A percentile compares a stretch with the other conserved stretches of the same genome.
Conservation (phyloP, 2,888 invertebrate species). For the Automeris io region DNA sequence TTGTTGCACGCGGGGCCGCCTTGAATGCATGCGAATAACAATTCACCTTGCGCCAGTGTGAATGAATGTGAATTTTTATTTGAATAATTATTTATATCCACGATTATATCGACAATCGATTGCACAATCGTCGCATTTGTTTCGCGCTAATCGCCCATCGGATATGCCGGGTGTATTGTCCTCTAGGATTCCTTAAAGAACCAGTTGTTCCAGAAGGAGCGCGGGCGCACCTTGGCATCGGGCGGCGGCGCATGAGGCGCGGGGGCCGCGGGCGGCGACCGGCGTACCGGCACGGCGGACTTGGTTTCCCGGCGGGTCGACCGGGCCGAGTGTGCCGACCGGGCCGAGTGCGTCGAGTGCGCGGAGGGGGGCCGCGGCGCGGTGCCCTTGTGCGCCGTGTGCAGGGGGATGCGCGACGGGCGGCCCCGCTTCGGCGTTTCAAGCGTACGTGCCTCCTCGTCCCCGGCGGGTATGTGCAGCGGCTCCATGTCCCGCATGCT, state of each 20-base stretch:
- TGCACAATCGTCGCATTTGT: background rate
- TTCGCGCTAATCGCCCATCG: conserved; percentile 20
- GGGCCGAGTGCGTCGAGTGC: conserved; percentile 31
- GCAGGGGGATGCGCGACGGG: conserved; percentile 84
- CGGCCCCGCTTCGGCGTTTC: conserved; percentile 54
- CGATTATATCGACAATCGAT: too few species aligned
- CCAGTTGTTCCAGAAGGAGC: conserved; percentile 80
- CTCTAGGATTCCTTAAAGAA: conserved; percentile 70
- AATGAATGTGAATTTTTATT: too few species aligned
- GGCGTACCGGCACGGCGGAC: conserved; percentile 53
- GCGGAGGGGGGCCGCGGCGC: conserved; percentile 74
- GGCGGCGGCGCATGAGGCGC: conserved; percentile 49
- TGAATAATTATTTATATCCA: too few species aligned
- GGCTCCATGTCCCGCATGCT: conserved; percentile 70
- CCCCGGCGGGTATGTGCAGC: conserved; percentile 61
- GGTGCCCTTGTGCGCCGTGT: conserved; percentile 66
- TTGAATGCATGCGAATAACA: too few species aligned
- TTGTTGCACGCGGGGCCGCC: too few species aligned
- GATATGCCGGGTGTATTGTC: too few species aligned
- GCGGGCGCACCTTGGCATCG: conserved; percentile 83
- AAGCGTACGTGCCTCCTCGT: conserved; percentile 78
- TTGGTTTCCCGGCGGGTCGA: conserved; percentile 39
- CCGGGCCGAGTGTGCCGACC: conserved; percentile 39
- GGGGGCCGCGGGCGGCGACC: conserved; percentile 56
- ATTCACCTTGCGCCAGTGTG: too few species aligned